These are phyloP conservation scores for Chunga burmeisteri DNA, from an alignment of 2,113 vertebrate genomes.

Conservation along the genomic window DNA sequence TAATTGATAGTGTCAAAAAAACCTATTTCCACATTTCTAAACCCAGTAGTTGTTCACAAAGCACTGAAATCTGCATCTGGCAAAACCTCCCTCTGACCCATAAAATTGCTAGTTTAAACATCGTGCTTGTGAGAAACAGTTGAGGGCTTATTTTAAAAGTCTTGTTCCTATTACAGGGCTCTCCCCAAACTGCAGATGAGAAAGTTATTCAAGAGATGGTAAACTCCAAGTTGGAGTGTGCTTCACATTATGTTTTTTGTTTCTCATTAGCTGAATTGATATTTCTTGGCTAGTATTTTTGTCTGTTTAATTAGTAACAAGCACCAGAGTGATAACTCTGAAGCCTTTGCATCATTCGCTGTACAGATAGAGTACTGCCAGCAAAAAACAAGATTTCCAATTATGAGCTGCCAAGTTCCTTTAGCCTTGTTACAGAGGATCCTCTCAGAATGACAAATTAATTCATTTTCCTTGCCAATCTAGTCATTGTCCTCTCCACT, in stretches of 20 bases:
- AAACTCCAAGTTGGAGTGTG: not conserved
- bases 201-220: not conserved
- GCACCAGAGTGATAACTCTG: not conserved
- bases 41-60: not conserved
- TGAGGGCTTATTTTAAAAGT: not conserved
- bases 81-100: slow-evolving; percentile 12
- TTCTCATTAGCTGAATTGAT: not conserved
- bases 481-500: slow-evolving; percentile 25
- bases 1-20: slow-evolving; percentile 55
- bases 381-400: slow-evolving; percentile 19
- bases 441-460: slow-evolving; percentile 48
- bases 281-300: slow-evolving; percentile 34
- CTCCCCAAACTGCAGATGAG: not conserved
- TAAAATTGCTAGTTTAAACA: slow-evolving; percentile 1
- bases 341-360: not conserved
- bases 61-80: slow-evolving; percentile 8
- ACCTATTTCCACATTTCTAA: slow-evolving; percentile 42
- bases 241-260: not conserved
- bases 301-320: slow-evolving; percentile 7
- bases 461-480: slow-evolving; percentile 54
- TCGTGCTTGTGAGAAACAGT: not conserved
- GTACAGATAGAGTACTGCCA: not conserved
- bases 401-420: slow-evolving; percentile 40
- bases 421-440: slow-evolving; percentile 37
- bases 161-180: not conserved